A percentile compares a stretch with the other conserved stretches of the same genome.
phyloP scores from a whole-genome alignment of 2,797 vertebrate genomes.

The Hydrophis major region DNA sequence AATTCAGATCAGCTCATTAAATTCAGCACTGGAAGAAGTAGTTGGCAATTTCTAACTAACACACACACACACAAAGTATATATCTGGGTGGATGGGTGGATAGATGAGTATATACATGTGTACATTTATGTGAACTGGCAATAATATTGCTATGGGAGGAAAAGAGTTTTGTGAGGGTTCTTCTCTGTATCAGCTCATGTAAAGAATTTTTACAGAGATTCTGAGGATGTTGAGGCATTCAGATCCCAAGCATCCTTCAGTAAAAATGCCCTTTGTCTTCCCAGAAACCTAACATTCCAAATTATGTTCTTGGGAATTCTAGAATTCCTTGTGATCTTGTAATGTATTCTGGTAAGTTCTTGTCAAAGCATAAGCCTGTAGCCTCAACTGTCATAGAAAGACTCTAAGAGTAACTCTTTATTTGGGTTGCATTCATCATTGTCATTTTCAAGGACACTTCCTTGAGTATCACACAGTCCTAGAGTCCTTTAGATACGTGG shows the following conservation, averaged over 20 bases:
- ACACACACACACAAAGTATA: background rate
- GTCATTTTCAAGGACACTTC: background rate
- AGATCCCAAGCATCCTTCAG: background rate
- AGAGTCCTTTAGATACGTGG: background rate
- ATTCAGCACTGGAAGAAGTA: background rate
- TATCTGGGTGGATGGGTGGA: background rate
- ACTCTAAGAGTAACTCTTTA: background rate
- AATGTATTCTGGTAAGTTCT: background rate
- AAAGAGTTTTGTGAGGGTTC: background rate
- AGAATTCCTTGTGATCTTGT: background rate
- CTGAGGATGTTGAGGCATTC: background rate
- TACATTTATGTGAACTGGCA: background rate
- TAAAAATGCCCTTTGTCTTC: background rate
- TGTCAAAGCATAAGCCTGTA: background rate
- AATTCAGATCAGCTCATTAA: background rate
- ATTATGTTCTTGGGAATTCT: background rate
- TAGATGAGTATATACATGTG: background rate
- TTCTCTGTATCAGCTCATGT: background rate
- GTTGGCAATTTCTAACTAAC: background rate
- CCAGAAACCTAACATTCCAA: background rate
- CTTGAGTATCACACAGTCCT: background rate
- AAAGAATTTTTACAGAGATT: background rate
- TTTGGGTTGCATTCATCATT: background rate
- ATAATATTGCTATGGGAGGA: background rate
- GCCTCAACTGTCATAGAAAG: background rate